Evolutionary conservation across 2,888 invertebrate species (phyloP).

Genomic region (Caenorhabditis macrosperma): DNA sequence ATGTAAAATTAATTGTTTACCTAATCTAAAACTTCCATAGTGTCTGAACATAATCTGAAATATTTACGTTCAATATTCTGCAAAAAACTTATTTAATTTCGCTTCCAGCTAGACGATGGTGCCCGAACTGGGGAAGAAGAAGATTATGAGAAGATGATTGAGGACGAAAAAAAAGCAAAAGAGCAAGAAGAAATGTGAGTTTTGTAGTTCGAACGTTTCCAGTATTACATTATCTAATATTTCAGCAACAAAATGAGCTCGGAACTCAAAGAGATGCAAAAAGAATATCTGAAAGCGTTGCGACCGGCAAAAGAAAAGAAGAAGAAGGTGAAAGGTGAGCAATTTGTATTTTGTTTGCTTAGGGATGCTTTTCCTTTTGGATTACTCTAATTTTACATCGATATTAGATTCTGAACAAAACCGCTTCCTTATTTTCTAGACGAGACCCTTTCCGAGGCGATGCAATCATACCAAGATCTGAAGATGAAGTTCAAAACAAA

Average conservation of each 20-base stretch:
- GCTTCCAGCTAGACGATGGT: slow-evolving; percentile 26
- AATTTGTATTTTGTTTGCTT: not conserved
- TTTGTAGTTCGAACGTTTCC: not conserved
- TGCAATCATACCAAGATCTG: slow-evolving; percentile 73
- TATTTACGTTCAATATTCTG: too few species aligned
- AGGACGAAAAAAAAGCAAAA: slow-evolving; percentile 58
- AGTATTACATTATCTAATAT: not conserved
- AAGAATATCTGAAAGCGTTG: slow-evolving; percentile 77
- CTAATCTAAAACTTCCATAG: too few species aligned
- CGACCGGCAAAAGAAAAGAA: slow-evolving; percentile 75
- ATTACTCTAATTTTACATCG: too few species aligned
- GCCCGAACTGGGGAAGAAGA: slow-evolving; percentile 49
- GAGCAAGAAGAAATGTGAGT: slow-evolving; percentile 62
- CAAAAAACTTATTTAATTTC: too few species aligned
- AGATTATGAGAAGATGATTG: slow-evolving; percentile 67
- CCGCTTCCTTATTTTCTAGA: slow-evolving; percentile 50
- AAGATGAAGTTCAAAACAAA: slow-evolving; percentile 76
- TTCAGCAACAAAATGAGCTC: slow-evolving; percentile 59
- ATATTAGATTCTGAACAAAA: too few species aligned
- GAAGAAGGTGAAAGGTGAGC: slow-evolving; percentile 77
- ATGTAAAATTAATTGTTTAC: too few species aligned
- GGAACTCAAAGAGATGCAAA: slow-evolving; percentile 71
- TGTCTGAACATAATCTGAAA: too few species aligned
- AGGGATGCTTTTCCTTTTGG: not conserved
- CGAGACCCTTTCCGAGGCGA: slow-evolving; percentile 70